These are phyloP conservation scores for Graptemys geographica DNA, from an alignment of 2,797 vertebrate genomes.

Conservation along the genomic window DNA sequence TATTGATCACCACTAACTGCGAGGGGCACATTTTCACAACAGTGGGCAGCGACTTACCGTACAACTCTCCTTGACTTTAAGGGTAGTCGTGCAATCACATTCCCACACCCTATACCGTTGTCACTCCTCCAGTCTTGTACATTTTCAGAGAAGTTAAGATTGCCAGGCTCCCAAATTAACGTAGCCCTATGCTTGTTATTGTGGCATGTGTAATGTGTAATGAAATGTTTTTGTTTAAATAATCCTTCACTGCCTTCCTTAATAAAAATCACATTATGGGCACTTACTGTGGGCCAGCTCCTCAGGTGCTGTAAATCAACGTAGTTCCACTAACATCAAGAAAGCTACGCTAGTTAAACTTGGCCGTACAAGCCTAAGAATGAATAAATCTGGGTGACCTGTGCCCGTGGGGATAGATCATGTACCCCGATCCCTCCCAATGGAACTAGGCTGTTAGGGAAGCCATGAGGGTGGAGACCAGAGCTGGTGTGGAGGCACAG, in stretches of 20 bases:
- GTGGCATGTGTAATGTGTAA: neutral
- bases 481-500: neutral
- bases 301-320: neutral
- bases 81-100: neutral
- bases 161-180: neutral
- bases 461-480: neutral
- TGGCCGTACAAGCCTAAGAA: neutral
- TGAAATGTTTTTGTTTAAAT: neutral
- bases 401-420: neutral
- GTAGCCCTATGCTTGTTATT: rapidly evolving
- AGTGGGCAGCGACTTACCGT: neutral
- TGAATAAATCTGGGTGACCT: neutral
- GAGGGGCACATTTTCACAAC: rapidly evolving
- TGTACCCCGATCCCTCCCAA: neutral
- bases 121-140: neutral
- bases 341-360: neutral
- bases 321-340: neutral
- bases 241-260: neutral
- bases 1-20: neutral
- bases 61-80: neutral
- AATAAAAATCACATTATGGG: neutral
- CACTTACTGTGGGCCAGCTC: neutral
- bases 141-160: neutral
- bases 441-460: neutral
- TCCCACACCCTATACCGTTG: neutral